Evolutionary conservation across 1,140 invertebrate genomes (phyloP), one percentile per base, ranked within the genome.

Genomic region (Drusus annulatus): DNA sequence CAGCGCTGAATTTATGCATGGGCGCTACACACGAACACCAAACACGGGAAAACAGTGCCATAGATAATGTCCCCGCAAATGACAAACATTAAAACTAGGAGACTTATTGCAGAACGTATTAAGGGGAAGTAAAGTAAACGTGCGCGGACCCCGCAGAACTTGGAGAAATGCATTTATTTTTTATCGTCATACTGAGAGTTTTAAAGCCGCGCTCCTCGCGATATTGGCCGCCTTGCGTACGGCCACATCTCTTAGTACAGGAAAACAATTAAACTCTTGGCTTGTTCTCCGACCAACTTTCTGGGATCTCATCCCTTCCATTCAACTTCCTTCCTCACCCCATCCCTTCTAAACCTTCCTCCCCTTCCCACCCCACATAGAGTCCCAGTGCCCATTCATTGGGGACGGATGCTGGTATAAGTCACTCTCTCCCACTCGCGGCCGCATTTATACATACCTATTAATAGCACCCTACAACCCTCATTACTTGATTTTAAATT

Each of bases 231-330:
- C 68, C 75, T 78, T 82, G 76, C 74, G 62, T 76, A 68, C 81
- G 69, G 60, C 63, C 52, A 71, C 84, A 84, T 81, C 84, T 78
- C 82, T 78, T 80, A 74, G 84, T 83, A 82, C 85, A 86, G 86
- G 84, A 85, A 86, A 87, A 87, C 86, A 87, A 88, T 88, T 88
- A 87, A 87, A 85, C 85, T 84, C 84, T 87, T 86, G 84, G 84
- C 83, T 85, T 84, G 84, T 84, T 84, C 82, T 75, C 79, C 65
- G 56, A 36, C 52, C 60, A 83, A 83, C 79, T 83, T 83, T 83
- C 79, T 51, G 28, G 23, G 62, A 76, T 77, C 62, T 76, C 78
- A 76, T 80, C 81, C 77, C 69, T 76, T 65, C 52, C 56, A 54
- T 60, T 75, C 58, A 56, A 65, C 63, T 63, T 68, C 56, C 75